Conservation (phyloP, 2,797 vertebrate genomes). For the Ptychadena robeensis region DNA sequence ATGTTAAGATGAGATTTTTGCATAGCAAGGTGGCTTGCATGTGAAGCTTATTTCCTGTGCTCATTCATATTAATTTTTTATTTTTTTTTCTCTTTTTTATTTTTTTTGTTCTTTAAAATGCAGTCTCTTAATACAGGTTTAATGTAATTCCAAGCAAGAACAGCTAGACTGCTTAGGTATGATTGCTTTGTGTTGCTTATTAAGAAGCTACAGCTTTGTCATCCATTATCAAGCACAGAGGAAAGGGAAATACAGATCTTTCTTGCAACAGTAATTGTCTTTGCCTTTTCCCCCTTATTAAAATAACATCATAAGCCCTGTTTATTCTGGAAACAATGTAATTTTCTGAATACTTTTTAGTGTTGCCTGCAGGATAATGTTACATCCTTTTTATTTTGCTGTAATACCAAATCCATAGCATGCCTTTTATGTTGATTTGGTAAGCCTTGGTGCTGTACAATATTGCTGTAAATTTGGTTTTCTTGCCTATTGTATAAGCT, state of each 20-base stretch:
- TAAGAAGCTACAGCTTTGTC: not conserved
- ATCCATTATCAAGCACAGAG: not conserved
- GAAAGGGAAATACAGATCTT: not conserved
- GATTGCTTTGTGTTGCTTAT: not conserved
- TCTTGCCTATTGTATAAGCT: no score
- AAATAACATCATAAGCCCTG: not conserved
- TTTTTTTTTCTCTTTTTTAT: not conserved
- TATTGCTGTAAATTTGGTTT: no score
- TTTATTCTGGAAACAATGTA: not conserved
- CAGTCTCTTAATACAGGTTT: not conserved
- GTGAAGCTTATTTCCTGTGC: not conserved
- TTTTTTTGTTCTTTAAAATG: not conserved
- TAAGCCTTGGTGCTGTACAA: no score
- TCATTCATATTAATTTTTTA: constrained; percentile 13
- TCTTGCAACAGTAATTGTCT: not conserved
- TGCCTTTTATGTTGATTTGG: not conserved
- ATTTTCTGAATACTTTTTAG: not conserved
- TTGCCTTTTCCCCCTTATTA: not conserved
- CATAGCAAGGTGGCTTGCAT: constrained; percentile 31
- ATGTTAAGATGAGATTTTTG: constrained; percentile 29
- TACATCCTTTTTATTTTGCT: not conserved
- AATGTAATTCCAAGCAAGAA: not conserved
- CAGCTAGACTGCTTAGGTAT: not conserved
- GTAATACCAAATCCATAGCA: not conserved
- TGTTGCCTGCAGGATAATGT: not conserved